Evolutionary conservation across 1,140 invertebrate genomes (phyloP), one percentile per base, ranked within the genome.

Genomic region (Bombus terrestris): DNA sequence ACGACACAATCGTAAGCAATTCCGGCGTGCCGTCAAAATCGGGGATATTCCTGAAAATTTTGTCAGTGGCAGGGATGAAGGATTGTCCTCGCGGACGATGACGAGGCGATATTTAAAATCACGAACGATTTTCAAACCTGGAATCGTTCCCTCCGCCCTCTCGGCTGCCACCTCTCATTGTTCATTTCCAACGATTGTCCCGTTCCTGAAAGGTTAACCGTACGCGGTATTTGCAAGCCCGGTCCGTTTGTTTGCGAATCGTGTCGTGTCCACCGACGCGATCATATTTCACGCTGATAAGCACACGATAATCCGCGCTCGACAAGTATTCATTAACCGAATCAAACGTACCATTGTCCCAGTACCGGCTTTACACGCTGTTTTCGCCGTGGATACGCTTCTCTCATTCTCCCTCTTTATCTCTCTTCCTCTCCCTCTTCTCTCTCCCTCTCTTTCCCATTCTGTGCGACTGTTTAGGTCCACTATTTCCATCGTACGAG

Each of bases 321-420:
- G 74, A 76, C 74, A 59, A 76, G 74, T 76, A 76, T 76, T 76
- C 74, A 59, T 76, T 76, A 76, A 76, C 74, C 74, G 74, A 76
- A 76, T 76, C 47, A 76, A 76, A 76, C 74, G 47, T 32, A 39
- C 47, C 74, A 37, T 76, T 76, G 74, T 76, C 35, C 41, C 43
- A 5, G 35, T 10, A 28, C 71, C 35, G 13, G 74, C 25, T 35
- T n/a, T 76, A 37, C 74, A 37, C 32, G 35, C 35, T 39, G 35
- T 53, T 75, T 75, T 75, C 35, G 8, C 9, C 35, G 47, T 25
- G 5, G 37, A 12, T 32, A 35, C 32, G n/a, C 32, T 64, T 32
- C 62, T n/a, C 62, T 32, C 28, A 5, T 15, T 35, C 13, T 12
- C 22, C 28, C 57, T 59, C 57, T 28, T n/a, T 28, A 12, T 53